These are phyloP conservation scores for Hyalella azteca DNA, from an alignment of 2,888 invertebrate species.

Conservation along the genomic window DNA sequence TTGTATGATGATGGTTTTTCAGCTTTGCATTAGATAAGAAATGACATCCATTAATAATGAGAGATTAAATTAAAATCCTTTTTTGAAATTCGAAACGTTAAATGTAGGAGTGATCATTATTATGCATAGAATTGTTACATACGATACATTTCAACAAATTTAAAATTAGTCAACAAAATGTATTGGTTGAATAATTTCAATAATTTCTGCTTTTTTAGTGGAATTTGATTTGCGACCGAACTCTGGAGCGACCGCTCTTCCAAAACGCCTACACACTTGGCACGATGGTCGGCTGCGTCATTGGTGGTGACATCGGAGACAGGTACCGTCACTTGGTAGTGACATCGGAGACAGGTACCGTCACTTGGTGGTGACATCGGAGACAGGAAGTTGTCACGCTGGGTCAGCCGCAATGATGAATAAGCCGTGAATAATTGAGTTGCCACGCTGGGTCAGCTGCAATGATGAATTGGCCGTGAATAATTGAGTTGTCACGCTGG, in stretches of 20 bases:
- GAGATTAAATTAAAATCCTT: too few relatives aligned
- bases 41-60: too few relatives aligned
- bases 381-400: background rate
- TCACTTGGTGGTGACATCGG: background rate
- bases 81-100: too few relatives aligned
- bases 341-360: slow-evolving; percentile 26
- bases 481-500: too few relatives aligned
- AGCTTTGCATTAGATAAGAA: too few relatives aligned
- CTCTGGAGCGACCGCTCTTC: slow-evolving; percentile 27
- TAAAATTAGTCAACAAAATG: too few relatives aligned
- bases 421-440: background rate
- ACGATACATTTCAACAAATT: too few relatives aligned
- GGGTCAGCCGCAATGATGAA: background rate
- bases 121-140: too few relatives aligned
- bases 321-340: background rate
- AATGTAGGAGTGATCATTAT: too few relatives aligned
- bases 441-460: background rate
- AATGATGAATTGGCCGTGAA: too few relatives aligned
- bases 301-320: slow-evolving; percentile 40
- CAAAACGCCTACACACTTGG: slow-evolving; percentile 41
- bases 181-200: too few relatives aligned
- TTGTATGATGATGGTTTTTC: too few relatives aligned
- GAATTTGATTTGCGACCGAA: slow-evolving; percentile 41
- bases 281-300: slow-evolving; percentile 40
- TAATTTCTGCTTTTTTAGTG: slow-evolving; percentile 37